phyloP scores from a whole-genome alignment of 2,113 vertebrate genomes.

The Archilochus colubris region DNA sequence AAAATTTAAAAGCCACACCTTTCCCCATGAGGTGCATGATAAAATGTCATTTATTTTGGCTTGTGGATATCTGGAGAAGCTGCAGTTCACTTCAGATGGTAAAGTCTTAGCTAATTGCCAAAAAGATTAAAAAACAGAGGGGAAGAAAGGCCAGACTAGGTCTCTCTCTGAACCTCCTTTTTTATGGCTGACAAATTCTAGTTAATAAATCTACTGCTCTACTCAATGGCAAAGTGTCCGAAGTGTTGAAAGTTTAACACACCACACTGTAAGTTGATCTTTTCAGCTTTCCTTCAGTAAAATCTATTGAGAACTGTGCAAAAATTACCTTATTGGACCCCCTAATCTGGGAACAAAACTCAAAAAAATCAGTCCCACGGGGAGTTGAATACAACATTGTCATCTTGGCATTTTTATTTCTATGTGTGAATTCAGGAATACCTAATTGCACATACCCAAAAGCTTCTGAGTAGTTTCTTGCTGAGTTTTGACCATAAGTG shows the following conservation, averaged over 20 bases:
- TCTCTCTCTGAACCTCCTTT: not conserved
- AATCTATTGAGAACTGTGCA: not conserved
- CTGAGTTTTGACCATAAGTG: not conserved
- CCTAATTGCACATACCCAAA: not conserved
- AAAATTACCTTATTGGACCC: not conserved
- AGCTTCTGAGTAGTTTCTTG: not conserved
- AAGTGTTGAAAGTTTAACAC: not conserved
- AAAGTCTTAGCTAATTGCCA: not conserved
- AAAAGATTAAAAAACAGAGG: not conserved
- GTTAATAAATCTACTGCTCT: not conserved
- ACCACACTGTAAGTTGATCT: not conserved
- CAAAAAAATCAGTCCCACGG: not conserved
- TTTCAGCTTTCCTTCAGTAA: not conserved
- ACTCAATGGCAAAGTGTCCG: not conserved
- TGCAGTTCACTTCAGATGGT: not conserved
- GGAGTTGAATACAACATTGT: not conserved
- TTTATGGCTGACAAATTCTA: not conserved
- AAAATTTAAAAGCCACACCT: not conserved
- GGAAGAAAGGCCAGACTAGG: not conserved
- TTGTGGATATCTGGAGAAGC: not conserved
- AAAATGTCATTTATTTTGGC: not conserved
- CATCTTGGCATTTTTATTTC: not conserved
- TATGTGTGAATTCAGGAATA: not conserved
- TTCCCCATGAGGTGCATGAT: not conserved
- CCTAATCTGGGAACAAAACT: not conserved